Conservation (phyloP, 35 echinoderm and acorn worm genomes). For the Stichopus chloronotus region DNA sequence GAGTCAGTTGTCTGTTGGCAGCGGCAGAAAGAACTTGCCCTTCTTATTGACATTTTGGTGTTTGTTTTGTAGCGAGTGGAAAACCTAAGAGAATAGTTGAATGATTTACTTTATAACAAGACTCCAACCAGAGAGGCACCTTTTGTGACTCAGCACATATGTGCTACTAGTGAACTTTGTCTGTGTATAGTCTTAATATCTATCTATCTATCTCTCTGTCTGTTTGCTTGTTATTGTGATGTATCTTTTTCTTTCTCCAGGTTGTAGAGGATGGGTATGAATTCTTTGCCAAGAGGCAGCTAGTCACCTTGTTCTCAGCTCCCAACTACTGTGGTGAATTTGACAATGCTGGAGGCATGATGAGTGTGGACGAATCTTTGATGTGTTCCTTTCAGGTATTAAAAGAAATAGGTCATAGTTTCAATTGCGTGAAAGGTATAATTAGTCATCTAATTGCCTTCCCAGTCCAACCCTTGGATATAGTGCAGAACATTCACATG, state of each 20-base stretch:
- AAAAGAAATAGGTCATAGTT: background rate
- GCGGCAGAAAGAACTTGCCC: no score
- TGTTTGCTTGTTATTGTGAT: background rate
- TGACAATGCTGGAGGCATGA: constrained; percentile 98
- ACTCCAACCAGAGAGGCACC: background rate
- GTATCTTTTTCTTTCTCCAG: constrained; percentile 26
- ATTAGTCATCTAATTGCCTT: no score
- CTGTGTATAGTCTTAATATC: background rate
- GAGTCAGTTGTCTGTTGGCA: no score
- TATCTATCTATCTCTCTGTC: background rate
- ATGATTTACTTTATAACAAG: no score
- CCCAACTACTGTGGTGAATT: constrained; percentile 98
- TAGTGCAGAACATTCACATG: no score
- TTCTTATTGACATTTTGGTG: no score
- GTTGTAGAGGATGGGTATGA: constrained; percentile 97
- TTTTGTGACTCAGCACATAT: background rate
- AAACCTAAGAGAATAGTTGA: no score
- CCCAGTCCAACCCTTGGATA: no score
- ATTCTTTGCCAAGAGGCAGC: constrained; percentile 96
- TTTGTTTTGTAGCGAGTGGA: no score
- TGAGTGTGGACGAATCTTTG: constrained; percentile 95
- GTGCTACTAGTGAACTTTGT: background rate
- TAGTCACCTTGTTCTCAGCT: constrained; percentile 94
- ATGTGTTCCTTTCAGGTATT: constrained; percentile 97
- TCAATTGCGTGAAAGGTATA: background rate